Conservation (phyloP, 2,113 vertebrate genomes). For the Brachyhypopomus gauderio region DNA sequence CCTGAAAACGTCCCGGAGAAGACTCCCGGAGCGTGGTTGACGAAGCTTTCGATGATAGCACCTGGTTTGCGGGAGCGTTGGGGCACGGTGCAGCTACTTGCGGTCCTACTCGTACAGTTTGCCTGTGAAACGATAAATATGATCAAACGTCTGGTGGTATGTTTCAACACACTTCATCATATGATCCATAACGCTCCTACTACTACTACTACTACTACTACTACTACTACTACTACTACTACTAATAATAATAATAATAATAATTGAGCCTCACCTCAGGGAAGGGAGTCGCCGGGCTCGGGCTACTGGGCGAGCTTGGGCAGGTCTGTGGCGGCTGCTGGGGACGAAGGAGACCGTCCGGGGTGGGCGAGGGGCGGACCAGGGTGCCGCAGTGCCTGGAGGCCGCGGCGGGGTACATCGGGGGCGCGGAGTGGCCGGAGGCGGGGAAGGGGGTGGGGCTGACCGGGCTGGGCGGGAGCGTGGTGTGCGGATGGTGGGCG, state of each 20-base stretch:
- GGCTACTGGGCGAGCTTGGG: conserved; percentile 66
- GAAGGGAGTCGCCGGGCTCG: conserved; percentile 80
- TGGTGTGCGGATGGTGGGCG: conserved; percentile 62
- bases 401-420: conserved; percentile 71
- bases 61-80: conserved; percentile 81
- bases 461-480: conserved; percentile 58
- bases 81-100: conserved; percentile 50
- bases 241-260: neutral
- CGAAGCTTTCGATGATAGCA: conserved; percentile 86
- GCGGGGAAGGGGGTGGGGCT: conserved; percentile 60
- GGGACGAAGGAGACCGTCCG: conserved; percentile 82
- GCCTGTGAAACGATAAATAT: conserved; percentile 31
- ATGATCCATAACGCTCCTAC: neutral
- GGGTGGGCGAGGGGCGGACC: conserved; percentile 76
- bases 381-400: conserved; percentile 77
- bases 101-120: conserved; percentile 46
- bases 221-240: neutral
- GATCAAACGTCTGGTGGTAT: neutral
- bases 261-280: conserved; percentile 79
- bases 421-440: conserved; percentile 63
- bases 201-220: no score
- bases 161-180: neutral
- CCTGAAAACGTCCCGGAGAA: conserved; percentile 47
- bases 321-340: conserved; percentile 75
- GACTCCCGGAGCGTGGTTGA: conserved; percentile 81